A percentile compares a stretch with the other conserved stretches of the same genome.
These are phyloP conservation scores for Ascidia mentula DNA, from an alignment of 23 tunicate genomes.

Conservation along the genomic window DNA sequence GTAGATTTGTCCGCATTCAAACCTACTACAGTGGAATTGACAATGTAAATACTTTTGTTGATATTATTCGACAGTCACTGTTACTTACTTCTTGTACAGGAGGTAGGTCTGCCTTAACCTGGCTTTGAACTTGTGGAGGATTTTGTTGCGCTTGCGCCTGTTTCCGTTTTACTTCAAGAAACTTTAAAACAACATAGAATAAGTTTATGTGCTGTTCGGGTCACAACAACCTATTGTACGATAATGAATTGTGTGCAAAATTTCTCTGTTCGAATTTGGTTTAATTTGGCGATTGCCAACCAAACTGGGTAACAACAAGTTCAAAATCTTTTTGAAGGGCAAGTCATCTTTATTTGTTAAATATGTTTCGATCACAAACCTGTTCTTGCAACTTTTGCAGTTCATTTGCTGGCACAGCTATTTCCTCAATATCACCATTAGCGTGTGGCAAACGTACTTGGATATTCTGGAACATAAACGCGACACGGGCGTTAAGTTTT, in stretches of 20 bases:
- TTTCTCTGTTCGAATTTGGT: too few relatives aligned
- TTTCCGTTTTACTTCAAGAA: not conserved
- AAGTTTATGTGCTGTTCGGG: too few relatives aligned
- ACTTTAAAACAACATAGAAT: not conserved
- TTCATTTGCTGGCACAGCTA: constrained; percentile 30
- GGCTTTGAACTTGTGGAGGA: not conserved
- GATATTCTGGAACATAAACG: constrained; percentile 18
- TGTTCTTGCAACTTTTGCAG: constrained; percentile 44
- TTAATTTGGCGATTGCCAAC: too few relatives aligned
- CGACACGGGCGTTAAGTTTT: too few relatives aligned
- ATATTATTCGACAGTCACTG: too few relatives aligned
- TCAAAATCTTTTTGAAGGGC: not conserved
- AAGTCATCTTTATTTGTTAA: not conserved
- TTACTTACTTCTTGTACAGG: too few relatives aligned
- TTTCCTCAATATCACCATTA: constrained; percentile 28
- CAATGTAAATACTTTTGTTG: too few relatives aligned
- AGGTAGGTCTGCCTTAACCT: not conserved
- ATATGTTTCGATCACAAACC: constrained; percentile 1
- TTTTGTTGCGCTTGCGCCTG: not conserved
- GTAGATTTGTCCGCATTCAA: too few relatives aligned
- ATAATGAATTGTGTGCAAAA: too few relatives aligned
- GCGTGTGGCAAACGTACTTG: constrained; percentile 33
- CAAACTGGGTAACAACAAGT: too few relatives aligned
- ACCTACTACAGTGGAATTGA: too few relatives aligned
- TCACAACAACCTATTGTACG: too few relatives aligned